A percentile compares a stretch with the other conserved stretches of the same genome.
These are phyloP conservation scores for Lymantria dispar DNA, from an alignment of 2,888 invertebrate species.

Conservation along the genomic window DNA sequence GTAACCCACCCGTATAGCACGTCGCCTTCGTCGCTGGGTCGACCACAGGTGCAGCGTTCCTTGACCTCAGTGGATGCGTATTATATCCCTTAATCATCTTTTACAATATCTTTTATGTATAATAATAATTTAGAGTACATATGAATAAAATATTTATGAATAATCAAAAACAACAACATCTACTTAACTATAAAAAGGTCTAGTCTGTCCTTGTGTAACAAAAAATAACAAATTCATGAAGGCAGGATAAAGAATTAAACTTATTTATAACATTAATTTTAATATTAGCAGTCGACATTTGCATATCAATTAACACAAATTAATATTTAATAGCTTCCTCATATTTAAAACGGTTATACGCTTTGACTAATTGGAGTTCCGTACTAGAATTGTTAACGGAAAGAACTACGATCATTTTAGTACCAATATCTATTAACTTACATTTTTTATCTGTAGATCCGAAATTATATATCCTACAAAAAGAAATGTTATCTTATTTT, in stretches of 20 bases:
- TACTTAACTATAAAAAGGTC: no score
- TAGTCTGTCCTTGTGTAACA: neutral
- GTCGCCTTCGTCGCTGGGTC: no score
- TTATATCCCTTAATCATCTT: no score
- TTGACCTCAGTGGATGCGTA: no score
- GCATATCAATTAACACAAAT: conserved; percentile 1
- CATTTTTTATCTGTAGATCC: neutral
- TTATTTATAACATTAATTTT: neutral
- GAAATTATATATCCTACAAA: no score
- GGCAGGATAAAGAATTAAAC: neutral
- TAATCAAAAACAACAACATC: no score
- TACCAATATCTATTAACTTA: neutral
- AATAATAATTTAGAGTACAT: no score
- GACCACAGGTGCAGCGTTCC: no score
- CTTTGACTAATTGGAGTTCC: neutral
- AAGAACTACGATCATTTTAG: neutral
- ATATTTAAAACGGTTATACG: neutral
- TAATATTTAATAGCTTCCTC: neutral
- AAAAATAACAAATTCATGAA: neutral
- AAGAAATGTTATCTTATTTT: no score
- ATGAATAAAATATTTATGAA: no score
- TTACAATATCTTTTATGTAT: no score
- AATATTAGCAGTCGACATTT: neutral
- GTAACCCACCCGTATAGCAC: no score
- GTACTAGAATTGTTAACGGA: neutral